A percentile compares a stretch with the other conserved stretches of the same genome.
Conservation (phyloP, 2,797 vertebrate species). For the Gorsachius magnificus region DNA sequence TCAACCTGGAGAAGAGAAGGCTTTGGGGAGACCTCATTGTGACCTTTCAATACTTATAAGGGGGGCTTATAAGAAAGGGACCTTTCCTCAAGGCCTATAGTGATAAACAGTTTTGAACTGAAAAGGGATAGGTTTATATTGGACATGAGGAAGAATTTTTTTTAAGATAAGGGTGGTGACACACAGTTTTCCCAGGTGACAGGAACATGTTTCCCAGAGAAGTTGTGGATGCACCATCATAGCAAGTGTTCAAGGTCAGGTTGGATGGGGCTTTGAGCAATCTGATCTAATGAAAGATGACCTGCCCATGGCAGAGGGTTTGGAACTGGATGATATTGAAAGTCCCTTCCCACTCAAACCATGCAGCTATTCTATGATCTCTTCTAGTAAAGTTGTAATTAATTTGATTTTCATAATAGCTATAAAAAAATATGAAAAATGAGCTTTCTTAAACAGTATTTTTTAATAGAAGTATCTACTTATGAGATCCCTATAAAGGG, state of each 20-base stretch:
- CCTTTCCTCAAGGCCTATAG: background rate
- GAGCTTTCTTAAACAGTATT: background rate
- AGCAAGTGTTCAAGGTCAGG: background rate
- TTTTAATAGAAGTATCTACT: background rate
- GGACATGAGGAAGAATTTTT: background rate
- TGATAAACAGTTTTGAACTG: background rate
- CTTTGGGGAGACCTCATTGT: background rate
- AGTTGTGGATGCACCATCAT: background rate
- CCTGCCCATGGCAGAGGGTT: no score
- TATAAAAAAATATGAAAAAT: background rate
- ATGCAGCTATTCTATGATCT: background rate
- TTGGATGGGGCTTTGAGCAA: background rate
- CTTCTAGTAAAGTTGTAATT: background rate
- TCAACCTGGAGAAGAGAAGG: background rate
- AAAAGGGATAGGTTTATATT: background rate
- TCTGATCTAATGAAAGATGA: background rate
- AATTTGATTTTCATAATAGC: background rate
- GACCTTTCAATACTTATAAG: background rate
- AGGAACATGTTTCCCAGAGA: background rate
- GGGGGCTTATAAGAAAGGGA: background rate
- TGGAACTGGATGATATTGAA: background rate
- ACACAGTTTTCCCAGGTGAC: no score
- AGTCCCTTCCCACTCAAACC: background rate
- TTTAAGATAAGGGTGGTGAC: background rate
- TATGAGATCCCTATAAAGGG: background rate